A percentile compares a stretch with the other conserved stretches of the same genome.
Evolutionary conservation across 2,113 vertebrate genomes (phyloP).

Genomic region (Myotis lucifugus): DNA sequence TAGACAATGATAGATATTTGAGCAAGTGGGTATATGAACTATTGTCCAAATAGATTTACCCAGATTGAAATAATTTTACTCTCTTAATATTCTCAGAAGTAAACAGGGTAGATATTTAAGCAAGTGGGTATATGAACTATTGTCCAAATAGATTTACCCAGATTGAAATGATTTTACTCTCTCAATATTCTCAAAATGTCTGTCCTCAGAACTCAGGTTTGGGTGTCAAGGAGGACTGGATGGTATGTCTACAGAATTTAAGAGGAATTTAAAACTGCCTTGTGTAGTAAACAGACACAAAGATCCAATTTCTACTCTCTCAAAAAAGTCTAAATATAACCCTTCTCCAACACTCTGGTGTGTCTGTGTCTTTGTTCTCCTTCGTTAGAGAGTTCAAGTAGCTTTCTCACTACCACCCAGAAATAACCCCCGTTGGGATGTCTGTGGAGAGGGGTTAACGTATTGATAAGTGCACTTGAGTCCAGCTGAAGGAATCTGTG

Average conservation of each 20-base stretch:
- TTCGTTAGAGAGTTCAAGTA: conserved; percentile 57
- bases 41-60: no score
- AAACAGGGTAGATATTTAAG: background rate
- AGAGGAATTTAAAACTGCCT: conserved; percentile 48
- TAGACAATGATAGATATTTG: background rate
- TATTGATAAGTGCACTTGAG: conserved; percentile 75
- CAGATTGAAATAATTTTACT: no score
- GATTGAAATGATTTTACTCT: background rate
- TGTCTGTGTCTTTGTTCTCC: conserved; percentile 19
- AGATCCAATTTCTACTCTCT: conserved; percentile 65
- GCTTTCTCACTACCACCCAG: conserved; percentile 55
- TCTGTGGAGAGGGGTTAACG: conserved; percentile 45
- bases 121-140: background rate
- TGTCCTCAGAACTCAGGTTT: background rate
- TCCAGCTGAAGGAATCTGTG: conserved; percentile 74
- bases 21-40: no score
- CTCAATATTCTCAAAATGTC: background rate
- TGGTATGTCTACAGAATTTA: background rate
- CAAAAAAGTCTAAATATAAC: conserved; percentile 77
- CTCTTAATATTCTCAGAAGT: no score
- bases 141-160: background rate
- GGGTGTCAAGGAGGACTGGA: background rate
- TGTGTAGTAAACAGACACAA: conserved; percentile 66
- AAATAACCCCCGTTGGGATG: conserved; percentile 20
- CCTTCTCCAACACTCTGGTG: conserved; percentile 75